Evolutionary conservation across 1,140 invertebrate species (phyloP), one percentile per base, ranked within the genome.

Genomic region (Pogonus chalceus): DNA sequence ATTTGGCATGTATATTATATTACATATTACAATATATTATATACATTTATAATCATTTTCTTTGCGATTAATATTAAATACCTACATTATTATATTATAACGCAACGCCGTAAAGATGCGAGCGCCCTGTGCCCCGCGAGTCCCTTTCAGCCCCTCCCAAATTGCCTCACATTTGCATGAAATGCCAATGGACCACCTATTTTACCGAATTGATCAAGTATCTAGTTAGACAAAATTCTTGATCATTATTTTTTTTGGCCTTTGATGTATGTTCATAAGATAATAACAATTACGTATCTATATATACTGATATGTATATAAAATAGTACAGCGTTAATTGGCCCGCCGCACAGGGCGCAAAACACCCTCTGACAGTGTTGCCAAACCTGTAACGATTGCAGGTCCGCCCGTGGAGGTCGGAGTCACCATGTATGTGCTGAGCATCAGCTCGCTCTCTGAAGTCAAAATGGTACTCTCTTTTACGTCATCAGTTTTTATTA

Each of bases 361-460:
- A 51, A 20, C 49, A 51, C 49, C 23, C 26, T 16, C 23, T 51
- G 49, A 51, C 49, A 51, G 49, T 51, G 39, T 1, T n/a, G 23
- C 23, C 49, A 43, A n/a, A 20, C 23, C n/a, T 51, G 49, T 51
- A 20, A 51, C 49, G 49, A 16, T 90, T 88, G 79, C 85, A 92
- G 90, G 90, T 84, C 83, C 87, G 76, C 91, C 93, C 69, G 91
- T 94, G 73, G 89, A 92, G 80, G 92, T 96, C 72, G 92, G 91
- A 77, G 90, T 96, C 78, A 95, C 92, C 77, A 94, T 96, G 89
- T 92, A 94, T 84, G 90, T 97, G 79, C 87, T 95, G 80, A 93
- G 90, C 80, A 96, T 97, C 84, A 94, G 90, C 84, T 95, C 92
- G 76, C 88, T 97, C 73, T 95, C 91, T 75, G 94, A 97, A 91